These are phyloP conservation scores for Tribolium freemani DNA, from an alignment of 2,888 invertebrate genomes.

Conservation along the genomic window DNA sequence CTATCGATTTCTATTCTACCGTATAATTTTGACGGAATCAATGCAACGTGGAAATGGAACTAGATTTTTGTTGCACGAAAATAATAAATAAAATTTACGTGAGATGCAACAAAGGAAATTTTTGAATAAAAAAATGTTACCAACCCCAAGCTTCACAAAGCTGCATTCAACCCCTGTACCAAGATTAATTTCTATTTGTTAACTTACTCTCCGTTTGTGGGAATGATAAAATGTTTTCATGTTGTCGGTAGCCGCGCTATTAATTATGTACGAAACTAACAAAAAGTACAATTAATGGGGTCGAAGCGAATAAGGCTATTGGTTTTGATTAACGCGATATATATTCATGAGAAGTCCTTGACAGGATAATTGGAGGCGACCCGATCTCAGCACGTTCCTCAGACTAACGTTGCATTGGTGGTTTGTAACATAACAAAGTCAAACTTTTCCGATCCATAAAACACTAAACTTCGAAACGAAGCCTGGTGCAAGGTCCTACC, in stretches of 20 bases:
- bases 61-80: conserved; percentile 2
- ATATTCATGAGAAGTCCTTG: conserved; percentile 21
- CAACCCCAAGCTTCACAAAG: conserved; percentile 8
- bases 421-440: conserved; percentile 44
- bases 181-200: conserved; percentile 35
- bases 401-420: conserved; percentile 30
- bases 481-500: conserved; percentile 25
- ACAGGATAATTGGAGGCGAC: conserved; percentile 31
- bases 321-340: neutral
- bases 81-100: neutral
- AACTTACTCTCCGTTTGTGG: conserved; percentile 20
- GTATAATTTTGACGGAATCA: conserved; percentile 17
- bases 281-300: neutral
- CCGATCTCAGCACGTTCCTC: conserved; percentile 36
- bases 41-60: conserved; percentile 11
- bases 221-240: conserved; percentile 17
- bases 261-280: neutral
- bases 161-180: conserved; percentile 3
- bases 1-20: conserved; percentile 13
- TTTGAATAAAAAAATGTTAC: neutral
- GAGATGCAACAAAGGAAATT: neutral
- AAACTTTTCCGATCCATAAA: conserved; percentile 54
- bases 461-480: conserved; percentile 52
- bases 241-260: conserved; percentile 3
- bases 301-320: neutral